Base-by-base conservation (phyloP, 2,113 vertebrate species). In the Onychorhynchus coronatus region DNA sequence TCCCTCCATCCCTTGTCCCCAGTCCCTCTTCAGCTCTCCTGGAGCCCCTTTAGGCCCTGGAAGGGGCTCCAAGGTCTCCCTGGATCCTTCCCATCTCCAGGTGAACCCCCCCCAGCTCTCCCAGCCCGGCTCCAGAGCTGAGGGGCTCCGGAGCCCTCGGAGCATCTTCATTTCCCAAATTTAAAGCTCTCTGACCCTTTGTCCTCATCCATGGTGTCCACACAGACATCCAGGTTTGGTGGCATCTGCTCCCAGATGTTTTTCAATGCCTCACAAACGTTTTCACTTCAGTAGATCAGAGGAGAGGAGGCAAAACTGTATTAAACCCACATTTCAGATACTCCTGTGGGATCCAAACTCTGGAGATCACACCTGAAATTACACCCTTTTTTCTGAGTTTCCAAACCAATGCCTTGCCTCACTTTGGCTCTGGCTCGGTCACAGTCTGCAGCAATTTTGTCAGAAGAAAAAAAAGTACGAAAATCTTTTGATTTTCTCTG, bases 31-130 rank as follows among this genome's bases (percentile, higher is more conserved):
- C 31, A 44, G 4, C 4, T 87, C 61, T 35, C 33, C 2, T 31
- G 17, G 4, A 73, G 13, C 2, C 20, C 1, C 23, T 81, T 61
- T 1, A 30, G 7, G 2, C 7, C 11, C 12, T 61, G 39, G 3
- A 47, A 59, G 20, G 1, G 2, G 1, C 8, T 50, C 1, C 3
- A 0, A 78, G 5, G 0, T 39, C 8, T 65, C 30, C 14, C 5
- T 59, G 2, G 7, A 81, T 0, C 7, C 20, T 33, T 62, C 22
- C 5, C 17, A 52, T 75, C 65, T 74, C 35, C 37, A 74, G 22
- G 9, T 75, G 8, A 8, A 63, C 28, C 53, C 2, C 2, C 2
- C 7, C 21, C 59, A 77, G 8, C 4, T 87, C 25, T 56, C 37
- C 33, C 56, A 62, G 8, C 30, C n/a, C 24, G 35, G 8, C 21